Evolutionary conservation across 2,113 vertebrate genomes (phyloP).

Genomic region (Epinephelus cyanopodus): DNA sequence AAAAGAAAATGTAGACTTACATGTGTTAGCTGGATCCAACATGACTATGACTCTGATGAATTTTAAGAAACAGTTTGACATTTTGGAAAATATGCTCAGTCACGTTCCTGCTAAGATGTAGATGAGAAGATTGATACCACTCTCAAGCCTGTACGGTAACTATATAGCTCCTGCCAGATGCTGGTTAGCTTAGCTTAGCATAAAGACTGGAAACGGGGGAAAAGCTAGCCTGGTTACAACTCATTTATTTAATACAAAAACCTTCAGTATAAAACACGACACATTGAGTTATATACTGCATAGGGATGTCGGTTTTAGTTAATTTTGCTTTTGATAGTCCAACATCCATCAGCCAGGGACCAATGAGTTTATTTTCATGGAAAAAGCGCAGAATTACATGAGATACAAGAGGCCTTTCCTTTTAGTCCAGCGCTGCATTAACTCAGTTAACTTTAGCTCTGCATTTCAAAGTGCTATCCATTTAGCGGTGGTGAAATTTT

Average conservation of each 20-base stretch:
- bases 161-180: background rate
- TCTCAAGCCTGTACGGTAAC: background rate
- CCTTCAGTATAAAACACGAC: no score
- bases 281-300: background rate
- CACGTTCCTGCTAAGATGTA: background rate
- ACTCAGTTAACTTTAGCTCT: no score
- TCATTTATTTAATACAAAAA: background rate
- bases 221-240: background rate
- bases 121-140: background rate
- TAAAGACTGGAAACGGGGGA: background rate
- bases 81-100: background rate
- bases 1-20: background rate
- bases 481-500: no score
- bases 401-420: no score
- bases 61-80: background rate
- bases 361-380: no score
- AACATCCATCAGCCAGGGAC: no score
- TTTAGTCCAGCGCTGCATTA: no score
- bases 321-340: no score
- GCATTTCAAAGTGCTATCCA: no score
- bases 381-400: no score
- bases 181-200: conserved; percentile 1
- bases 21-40: background rate
- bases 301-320: no score
- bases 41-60: background rate